Base-by-base conservation (phyloP, 2,888 invertebrate genomes). In the Pomacea canaliculata region DNA sequence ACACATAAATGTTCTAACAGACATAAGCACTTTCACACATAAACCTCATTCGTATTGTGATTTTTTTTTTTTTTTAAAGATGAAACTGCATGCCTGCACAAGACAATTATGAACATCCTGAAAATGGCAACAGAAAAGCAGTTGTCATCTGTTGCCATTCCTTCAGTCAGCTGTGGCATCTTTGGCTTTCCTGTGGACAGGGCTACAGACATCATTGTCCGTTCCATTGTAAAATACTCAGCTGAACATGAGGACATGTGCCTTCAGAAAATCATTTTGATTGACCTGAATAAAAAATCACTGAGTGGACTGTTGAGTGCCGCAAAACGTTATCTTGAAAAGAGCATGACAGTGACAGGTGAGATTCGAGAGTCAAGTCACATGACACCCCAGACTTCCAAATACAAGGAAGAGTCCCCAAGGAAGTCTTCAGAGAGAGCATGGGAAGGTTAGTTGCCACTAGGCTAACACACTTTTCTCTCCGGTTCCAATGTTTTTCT, bases 121-220 rank as follows among this genome's bases (percentile, higher is more conserved):
- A 63, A 63, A 37, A 49, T 62, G 49, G 74, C 74, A 8, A 48
- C 68, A 8, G 48, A 12, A 56, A 68, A 68, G 74, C 16, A 74
- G 69, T 46, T 68, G 49, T 60, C 23, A 13, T 69, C 74, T 10
- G 9, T 74, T 12, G 74, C 74, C 48, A 62, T 74, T 59, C 74
- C 74, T 37, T 68, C 74, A 60, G 69, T 74, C 59, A 74, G 74
- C 69, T 74, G 74, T 62, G 74, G 74, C 5, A 68, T 74, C 56
- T 74, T 74, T 62, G 62, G 49, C 74, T 74, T 62, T 62, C 74
- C 74, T 18, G 49, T 63, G 10, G 62, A 74, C 49, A 2, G 23
- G 19, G 74, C 74, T 23, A 74, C 74, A 12, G 4, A 8, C 49
- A 69, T 49, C 69, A 74, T 74, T 19, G 18, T 74, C 19, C 46